phyloP scores from a whole-genome alignment of 1,140 invertebrate species.

The Lerema accius region DNA sequence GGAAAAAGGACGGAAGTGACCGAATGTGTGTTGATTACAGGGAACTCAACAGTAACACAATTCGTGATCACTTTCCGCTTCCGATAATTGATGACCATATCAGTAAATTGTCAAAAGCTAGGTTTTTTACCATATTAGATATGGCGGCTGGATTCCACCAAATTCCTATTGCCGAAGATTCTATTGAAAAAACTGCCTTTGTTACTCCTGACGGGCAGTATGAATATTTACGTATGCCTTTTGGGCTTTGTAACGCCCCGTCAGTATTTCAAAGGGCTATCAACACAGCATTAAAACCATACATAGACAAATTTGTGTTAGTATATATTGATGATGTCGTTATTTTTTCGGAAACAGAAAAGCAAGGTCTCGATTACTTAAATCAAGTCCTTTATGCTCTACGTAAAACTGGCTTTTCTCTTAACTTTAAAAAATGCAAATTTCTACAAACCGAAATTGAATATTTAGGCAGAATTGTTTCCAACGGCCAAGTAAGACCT shows the following conservation, averaged over 20 bases:
- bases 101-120: conserved; percentile 42
- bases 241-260: conserved; percentile 54
- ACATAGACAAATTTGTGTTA: conserved; percentile 33
- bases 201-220: conserved; percentile 65
- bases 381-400: conserved; percentile 15
- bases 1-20: conserved; percentile 43
- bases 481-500: conserved; percentile 44
- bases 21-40: conserved; percentile 68
- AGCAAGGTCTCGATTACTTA: conserved; percentile 31
- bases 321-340: conserved; percentile 44
- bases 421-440: conserved; percentile 47
- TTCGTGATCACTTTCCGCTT: conserved; percentile 76
- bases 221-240: conserved; percentile 51
- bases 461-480: conserved; percentile 52
- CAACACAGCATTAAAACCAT: conserved; percentile 38
- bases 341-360: conserved; percentile 17
- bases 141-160: conserved; percentile 75
- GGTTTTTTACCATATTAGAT: conserved; percentile 55
- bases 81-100: conserved; percentile 78
- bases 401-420: conserved; percentile 38
- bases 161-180: conserved; percentile 60
- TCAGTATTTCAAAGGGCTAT: conserved; percentile 54
- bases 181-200: conserved; percentile 74
- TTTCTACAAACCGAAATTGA: conserved; percentile 45
- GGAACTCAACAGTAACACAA: conserved; percentile 73